Base-by-base conservation (phyloP, 2,113 vertebrate species). In the Mustela lutreola region DNA sequence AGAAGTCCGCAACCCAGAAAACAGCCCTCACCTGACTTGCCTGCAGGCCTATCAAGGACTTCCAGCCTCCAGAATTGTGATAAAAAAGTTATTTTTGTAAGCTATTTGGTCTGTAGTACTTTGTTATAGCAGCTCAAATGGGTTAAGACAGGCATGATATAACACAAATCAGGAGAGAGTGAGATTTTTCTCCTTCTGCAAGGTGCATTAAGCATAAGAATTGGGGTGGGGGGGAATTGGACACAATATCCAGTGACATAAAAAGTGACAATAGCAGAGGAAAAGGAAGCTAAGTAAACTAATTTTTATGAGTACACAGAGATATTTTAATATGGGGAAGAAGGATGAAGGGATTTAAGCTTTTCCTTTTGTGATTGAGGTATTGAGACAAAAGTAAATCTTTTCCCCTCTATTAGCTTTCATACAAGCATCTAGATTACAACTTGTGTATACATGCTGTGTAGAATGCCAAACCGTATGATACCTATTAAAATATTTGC, bases 401-500 rank as follows among this genome's bases (percentile, higher is more conserved):
- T 73, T 22, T 82, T 94, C 83, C 4, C 15, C 75, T 75, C 16
- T 33, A 91, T 28, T n/a, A 82, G n/a, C 19, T 84, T 88, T 76
- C 21, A 93, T 33, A 88, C 92, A 39, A 83, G 39, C 28, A 42
- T 5, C 22, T 11, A 70, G 16, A 42, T 45, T 1, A 15, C n/a
- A 93, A 48, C 14, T 24, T 4, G 48, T 76, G 1, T 24, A 31
- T 62, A 42, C 31, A 22, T 56, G 28, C 0, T n/a, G 1, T 63
- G 0, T 67, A 63, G 82, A 73, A 89, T 60, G 11, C 2, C 62
- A 82, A 7, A 62, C 1, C 7, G 18, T 81, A 73, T 78, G 21
- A 16, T 71, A 63, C 14, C 8, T 33, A 73, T 67, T 81, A 94
- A 94, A 93, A 48, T 48, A 89, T 76, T 94, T 83, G 89, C 7